Conservation (phyloP, 2,888 invertebrate genomes). For the Clistopyga incitator region DNA sequence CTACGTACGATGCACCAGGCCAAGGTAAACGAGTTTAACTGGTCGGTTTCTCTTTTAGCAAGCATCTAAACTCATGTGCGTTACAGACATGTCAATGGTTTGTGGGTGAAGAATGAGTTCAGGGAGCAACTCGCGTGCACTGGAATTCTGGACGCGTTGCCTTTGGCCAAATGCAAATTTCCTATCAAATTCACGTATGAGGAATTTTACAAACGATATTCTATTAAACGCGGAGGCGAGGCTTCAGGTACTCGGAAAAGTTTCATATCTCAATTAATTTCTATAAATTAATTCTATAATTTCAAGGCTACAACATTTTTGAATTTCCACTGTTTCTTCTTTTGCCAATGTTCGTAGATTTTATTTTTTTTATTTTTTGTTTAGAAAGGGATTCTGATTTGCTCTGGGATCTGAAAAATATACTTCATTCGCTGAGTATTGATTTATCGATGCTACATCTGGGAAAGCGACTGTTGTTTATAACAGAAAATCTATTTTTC, state of each 20-base stretch:
- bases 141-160: slow-evolving; percentile 74
- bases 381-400: slow-evolving; percentile 25
- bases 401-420: slow-evolving; percentile 20
- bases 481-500: slow-evolving; percentile 71
- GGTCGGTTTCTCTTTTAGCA: neutral
- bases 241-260: slow-evolving; percentile 31
- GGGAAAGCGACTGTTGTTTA: slow-evolving; percentile 73
- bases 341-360: neutral
- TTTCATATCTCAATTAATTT: slow-evolving; percentile 13
- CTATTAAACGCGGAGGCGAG: slow-evolving; percentile 62
- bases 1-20: slow-evolving; percentile 83
- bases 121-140: slow-evolving; percentile 72
- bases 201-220: slow-evolving; percentile 74
- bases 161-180: slow-evolving; percentile 74
- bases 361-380: slow-evolving; percentile 14
- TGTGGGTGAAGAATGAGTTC: slow-evolving; percentile 73
- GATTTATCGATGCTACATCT: slow-evolving; percentile 66
- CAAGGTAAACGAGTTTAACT: slow-evolving; percentile 71
- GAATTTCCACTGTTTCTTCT: neutral
- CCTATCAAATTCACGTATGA: slow-evolving; percentile 71
- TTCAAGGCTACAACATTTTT: neutral
- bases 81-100: slow-evolving; percentile 64
- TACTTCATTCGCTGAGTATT: slow-evolving; percentile 59
- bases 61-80: slow-evolving; percentile 10
- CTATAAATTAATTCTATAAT: no score